Evolutionary conservation across 1,140 invertebrate genomes (phyloP).

Genomic region (Euura saliciscinereae): DNA sequence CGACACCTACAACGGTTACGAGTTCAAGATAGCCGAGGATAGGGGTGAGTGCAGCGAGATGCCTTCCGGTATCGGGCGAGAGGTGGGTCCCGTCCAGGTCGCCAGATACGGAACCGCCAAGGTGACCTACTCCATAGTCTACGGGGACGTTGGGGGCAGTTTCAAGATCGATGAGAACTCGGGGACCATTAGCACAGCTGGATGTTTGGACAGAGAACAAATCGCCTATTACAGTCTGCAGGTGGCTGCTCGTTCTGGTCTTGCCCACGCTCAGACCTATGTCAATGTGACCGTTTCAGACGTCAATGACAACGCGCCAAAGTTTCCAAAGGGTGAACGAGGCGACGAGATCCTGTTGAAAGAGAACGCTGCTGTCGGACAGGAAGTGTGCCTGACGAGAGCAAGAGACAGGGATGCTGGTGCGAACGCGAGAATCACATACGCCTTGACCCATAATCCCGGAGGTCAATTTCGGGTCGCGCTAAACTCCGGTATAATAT

Average conservation of each 20-base stretch:
- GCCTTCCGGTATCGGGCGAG: constrained; percentile 63
- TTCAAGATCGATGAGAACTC: constrained; percentile 82
- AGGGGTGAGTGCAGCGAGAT: constrained; percentile 66
- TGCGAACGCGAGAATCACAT: constrained; percentile 81
- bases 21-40: constrained; percentile 83
- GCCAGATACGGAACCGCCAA: constrained; percentile 54
- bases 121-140: constrained; percentile 80
- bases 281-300: constrained; percentile 87
- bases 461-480: constrained; percentile 83
- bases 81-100: constrained; percentile 79
- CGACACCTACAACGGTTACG: constrained; percentile 74
- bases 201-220: constrained; percentile 84
- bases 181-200: constrained; percentile 80
- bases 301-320: constrained; percentile 90
- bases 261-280: constrained; percentile 72
- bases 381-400: constrained; percentile 86
- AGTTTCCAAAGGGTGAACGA: constrained; percentile 74
- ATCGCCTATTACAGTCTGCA: constrained; percentile 77
- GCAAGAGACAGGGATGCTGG: constrained; percentile 86
- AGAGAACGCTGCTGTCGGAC: constrained; percentile 91
- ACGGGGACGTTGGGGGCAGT: constrained; percentile 78
- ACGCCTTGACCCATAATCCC: constrained; percentile 79
- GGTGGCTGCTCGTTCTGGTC: constrained; percentile 73
- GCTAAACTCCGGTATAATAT: constrained; percentile 85
- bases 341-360: constrained; percentile 74